Conservation (phyloP, 2,797 vertebrate species). For the Otus scops region DNA sequence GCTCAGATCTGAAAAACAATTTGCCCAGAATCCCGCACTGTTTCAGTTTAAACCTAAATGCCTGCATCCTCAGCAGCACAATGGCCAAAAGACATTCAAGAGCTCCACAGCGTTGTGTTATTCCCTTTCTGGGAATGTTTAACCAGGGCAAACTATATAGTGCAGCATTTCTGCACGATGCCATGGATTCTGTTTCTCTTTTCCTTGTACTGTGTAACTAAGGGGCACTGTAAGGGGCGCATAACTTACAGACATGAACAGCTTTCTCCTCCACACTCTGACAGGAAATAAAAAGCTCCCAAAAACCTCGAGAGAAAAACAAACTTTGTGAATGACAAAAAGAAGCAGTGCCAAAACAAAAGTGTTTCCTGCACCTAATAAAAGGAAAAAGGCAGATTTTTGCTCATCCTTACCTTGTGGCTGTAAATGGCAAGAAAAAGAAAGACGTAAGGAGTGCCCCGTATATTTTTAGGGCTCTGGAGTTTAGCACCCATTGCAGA, state of each 20-base stretch:
- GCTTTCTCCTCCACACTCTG: not conserved
- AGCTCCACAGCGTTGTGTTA: not conserved
- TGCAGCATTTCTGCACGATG: slow-evolving; percentile 34
- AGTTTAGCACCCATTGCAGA: not conserved
- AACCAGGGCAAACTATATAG: slow-evolving; percentile 20
- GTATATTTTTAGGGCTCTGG: not conserved
- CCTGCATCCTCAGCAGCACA: not conserved
- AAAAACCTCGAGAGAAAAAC: slow-evolving; percentile 7
- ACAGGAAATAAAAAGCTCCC: slow-evolving; percentile 43
- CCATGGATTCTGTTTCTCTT: slow-evolving; percentile 55
- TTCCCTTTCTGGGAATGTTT: slow-evolving; percentile 61
- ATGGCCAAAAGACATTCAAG: not conserved
- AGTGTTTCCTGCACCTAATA: not conserved
- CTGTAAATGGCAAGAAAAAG: not conserved
- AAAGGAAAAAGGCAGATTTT: not conserved
- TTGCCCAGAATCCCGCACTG: not conserved
- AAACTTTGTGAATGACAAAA: slow-evolving; percentile 21
- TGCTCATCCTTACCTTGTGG: not conserved
- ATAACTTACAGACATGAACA: slow-evolving; percentile 17
- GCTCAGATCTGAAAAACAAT: not conserved
- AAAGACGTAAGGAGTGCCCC: fast-evolving
- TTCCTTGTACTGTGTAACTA: slow-evolving; percentile 38
- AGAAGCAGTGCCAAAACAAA: slow-evolving; percentile 2
- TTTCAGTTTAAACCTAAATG: not conserved
- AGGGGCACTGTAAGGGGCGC: slow-evolving; percentile 58